Percentiles rank a stretch among this genome's conserved stretches.
phyloP scores from a whole-genome alignment of 1,140 invertebrate species.

The Drosophila lini region DNA sequence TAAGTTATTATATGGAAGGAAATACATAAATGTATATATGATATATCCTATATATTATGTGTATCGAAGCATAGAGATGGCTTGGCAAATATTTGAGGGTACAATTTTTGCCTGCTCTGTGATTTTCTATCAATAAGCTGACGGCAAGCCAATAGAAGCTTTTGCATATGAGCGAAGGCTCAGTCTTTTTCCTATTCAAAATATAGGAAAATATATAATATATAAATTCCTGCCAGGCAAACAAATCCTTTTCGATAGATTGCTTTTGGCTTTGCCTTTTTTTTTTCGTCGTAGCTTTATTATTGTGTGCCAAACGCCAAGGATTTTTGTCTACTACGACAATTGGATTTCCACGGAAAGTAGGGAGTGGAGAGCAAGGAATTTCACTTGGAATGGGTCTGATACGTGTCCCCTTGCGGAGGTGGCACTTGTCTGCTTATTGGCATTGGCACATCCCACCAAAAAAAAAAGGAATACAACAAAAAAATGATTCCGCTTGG shows the following conservation, averaged over 20 bases:
- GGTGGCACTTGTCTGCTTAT: constrained; percentile 63
- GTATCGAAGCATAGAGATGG: not conserved
- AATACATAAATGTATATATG: constrained; percentile 36
- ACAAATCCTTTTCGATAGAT: constrained; percentile 77
- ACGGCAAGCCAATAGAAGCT: constrained; percentile 32
- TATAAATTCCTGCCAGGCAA: constrained; percentile 68
- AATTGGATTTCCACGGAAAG: constrained; percentile 55
- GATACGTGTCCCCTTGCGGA: constrained; percentile 56
- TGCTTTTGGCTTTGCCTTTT: constrained; percentile 50
- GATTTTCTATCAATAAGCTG: constrained; percentile 71
- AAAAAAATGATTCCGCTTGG: constrained; percentile 62
- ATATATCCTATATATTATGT: constrained; percentile 11
- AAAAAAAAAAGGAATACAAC: not conserved
- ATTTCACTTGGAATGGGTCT: not conserved
- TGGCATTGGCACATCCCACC: constrained; percentile 42
- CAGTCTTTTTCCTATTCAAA: constrained; percentile 27
- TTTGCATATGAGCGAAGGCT: constrained; percentile 69
- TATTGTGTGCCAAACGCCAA: constrained; percentile 47
- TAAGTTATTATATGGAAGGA: constrained; percentile 56
- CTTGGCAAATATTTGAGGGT: constrained; percentile 50
- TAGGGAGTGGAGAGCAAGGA: not conserved
- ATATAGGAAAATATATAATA: constrained; percentile 52
- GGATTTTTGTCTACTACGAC: constrained; percentile 69
- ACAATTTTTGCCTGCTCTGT: constrained; percentile 36
- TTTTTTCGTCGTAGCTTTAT: constrained; percentile 25